A percentile compares a stretch with the other conserved stretches of the same genome.
These are phyloP conservation scores for Tachina fera DNA, from an alignment of 2,888 invertebrate species.

Conservation along the genomic window DNA sequence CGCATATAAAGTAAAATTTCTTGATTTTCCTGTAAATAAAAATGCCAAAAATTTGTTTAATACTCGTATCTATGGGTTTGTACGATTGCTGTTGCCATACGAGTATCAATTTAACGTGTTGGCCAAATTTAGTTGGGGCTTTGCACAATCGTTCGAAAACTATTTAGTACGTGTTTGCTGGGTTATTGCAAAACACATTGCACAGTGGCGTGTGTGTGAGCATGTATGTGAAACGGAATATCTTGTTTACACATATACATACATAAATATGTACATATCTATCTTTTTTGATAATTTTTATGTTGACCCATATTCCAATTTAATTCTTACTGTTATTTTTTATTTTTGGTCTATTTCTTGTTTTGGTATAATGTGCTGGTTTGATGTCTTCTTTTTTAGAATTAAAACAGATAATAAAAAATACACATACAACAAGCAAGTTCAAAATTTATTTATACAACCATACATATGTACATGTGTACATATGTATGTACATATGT, in stretches of 20 bases:
- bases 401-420: slow-evolving; percentile 4
- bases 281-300: slow-evolving; percentile 1
- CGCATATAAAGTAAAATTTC: slow-evolving; percentile 59
- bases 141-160: neutral
- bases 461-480: too few relatives aligned
- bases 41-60: neutral
- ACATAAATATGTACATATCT: neutral
- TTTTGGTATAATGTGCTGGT: slow-evolving; percentile 40
- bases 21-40: slow-evolving; percentile 43
- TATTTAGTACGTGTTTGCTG: neutral
- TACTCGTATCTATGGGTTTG: too few relatives aligned
- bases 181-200: neutral
- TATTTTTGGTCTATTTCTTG: slow-evolving; percentile 16
- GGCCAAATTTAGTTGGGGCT: neutral
- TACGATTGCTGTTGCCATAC: too few relatives aligned
- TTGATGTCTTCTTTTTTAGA: slow-evolving; percentile 31
- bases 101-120: too few relatives aligned
- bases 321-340: slow-evolving; percentile 23
- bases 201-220: neutral
- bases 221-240: neutral
- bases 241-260: too few relatives aligned
- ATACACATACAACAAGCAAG: slow-evolving; percentile 1
- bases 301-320: slow-evolving; percentile 50
- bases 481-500: too few relatives aligned
- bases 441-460: neutral